A percentile compares a stretch with the other conserved stretches of the same genome.
Evolutionary conservation across 64 coral and sea anemone genomes (phyloP).

Genomic region (Anthopleura sola): DNA sequence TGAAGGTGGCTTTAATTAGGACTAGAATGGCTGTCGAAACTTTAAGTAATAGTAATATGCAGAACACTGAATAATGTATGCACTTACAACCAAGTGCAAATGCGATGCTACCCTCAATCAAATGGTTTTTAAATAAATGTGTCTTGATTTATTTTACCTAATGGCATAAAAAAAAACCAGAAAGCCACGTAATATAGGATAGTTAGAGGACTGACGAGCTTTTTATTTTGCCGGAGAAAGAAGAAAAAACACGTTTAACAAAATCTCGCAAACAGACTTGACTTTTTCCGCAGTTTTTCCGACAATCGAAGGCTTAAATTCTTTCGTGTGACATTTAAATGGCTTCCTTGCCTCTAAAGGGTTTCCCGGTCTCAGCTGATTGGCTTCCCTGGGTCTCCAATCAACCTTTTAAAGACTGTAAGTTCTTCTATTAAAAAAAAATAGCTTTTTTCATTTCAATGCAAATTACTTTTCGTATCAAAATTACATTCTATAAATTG

Average conservation of each 20-base stretch:
- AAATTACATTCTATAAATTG: neutral
- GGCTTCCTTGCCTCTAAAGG: no score
- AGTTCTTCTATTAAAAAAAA: neutral
- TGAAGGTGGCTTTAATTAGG: neutral
- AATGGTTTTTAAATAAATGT: slow-evolving; percentile 2
- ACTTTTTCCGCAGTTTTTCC: neutral
- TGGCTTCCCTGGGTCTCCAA: no score
- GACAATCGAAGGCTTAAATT: neutral
- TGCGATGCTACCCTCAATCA: neutral
- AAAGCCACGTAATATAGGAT: neutral
- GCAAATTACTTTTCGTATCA: neutral
- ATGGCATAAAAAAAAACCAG: neutral
- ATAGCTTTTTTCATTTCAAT: neutral
- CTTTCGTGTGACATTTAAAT: no score
- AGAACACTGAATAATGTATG: neutral
- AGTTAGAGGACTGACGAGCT: neutral
- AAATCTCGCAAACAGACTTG: neutral
- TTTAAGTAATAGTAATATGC: neutral
- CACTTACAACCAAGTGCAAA: neutral
- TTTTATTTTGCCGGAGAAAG: no score
- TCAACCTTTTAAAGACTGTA: neutral
- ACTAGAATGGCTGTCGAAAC: neutral
- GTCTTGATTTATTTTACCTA: neutral
- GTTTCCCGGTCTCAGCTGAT: neutral
- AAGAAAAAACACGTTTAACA: neutral